Base-by-base conservation (phyloP, 2,888 invertebrate genomes). In the Trilocha varians region DNA sequence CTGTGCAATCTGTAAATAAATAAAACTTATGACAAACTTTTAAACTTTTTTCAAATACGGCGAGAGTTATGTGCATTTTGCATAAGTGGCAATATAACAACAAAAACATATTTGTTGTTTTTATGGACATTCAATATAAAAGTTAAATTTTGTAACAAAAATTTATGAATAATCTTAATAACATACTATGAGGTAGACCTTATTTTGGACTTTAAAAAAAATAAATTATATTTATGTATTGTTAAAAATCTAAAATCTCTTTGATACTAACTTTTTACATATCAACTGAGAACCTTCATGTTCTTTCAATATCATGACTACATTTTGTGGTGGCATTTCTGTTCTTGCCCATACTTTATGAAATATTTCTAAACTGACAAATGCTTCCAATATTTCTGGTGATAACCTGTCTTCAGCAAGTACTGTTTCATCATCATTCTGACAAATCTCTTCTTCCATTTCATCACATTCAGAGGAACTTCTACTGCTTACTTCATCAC, bases 321-420 rank as follows among this genome's bases (percentile, higher is more conserved):
- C 87, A 70, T 88, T 88, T 46, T 87, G 87, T 1, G 89, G 84
- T 6, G 89, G 85, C 17, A 80, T 47, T 39, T 77, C 69, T 33
- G 88, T 86, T 52, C 87, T 86, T 4, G 78, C 70, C 76, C 87
- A 85, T 34, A 91, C 87, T 76, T 90, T 91, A 13, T 87, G 78
- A 49, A 91, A 85, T 47, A 92, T 67, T 40, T 88, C 84, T 40
- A 88, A 68, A 5, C 87, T 85, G 40, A 88, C 78, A 16, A 92
- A 79, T 6, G 88, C 88, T 72, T 91, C 89, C 44, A 89, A 69
- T 3, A 92, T 68, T 58, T 90, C 88, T 25, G 88, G 59, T 1
- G 89, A 85, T 17, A 90, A 52, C 52, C 79, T 88, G 35, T 88
- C 88, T 47, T 78, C 79, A 41, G 78, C 68, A 32, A 70, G 61